Conservation (phyloP, 2,113 vertebrate genomes). For the Perca fluviatilis region DNA sequence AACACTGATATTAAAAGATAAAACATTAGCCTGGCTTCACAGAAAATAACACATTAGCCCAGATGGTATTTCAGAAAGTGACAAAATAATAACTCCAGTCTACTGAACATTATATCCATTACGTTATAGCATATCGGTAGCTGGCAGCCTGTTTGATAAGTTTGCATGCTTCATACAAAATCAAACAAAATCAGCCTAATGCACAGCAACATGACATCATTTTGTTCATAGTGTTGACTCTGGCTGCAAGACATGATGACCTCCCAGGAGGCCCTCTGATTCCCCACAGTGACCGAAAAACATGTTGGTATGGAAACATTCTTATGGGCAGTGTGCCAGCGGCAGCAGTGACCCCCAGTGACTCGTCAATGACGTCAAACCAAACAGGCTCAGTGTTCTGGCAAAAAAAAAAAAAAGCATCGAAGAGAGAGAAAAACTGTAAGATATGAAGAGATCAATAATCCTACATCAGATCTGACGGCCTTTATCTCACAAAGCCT, state of each 20-base stretch:
- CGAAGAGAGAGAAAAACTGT: not conserved
- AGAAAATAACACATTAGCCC: not conserved
- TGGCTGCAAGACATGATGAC: conserved; percentile 27
- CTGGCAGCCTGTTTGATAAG: not conserved
- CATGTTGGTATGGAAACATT: conserved; percentile 58
- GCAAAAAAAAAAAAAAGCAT: not conserved
- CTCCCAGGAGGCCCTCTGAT: conserved; percentile 45
- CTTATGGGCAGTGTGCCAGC: conserved; percentile 12
- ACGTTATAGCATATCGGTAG: not conserved
- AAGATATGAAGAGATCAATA: conserved; percentile 17
- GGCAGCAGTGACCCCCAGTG: conserved; percentile 9
- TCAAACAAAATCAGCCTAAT: not conserved
- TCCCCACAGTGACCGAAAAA: conserved; percentile 5
- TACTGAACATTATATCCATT: not conserved
- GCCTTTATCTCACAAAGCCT: conserved; percentile 18
- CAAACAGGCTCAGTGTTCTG: conserved; percentile 15
- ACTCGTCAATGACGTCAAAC: conserved; percentile 41
- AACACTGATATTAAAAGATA: not conserved
- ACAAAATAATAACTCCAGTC: too few species aligned
- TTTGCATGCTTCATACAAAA: not conserved
- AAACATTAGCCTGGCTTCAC: not conserved
- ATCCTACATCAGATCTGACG: not conserved
- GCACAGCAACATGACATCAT: not conserved
- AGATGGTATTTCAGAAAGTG: not conserved
- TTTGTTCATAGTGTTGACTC: not conserved